A percentile compares a stretch with the other conserved stretches of the same genome.
Conservation (phyloP, 2,888 invertebrate species). For the Drosophila vallismaia region DNA sequence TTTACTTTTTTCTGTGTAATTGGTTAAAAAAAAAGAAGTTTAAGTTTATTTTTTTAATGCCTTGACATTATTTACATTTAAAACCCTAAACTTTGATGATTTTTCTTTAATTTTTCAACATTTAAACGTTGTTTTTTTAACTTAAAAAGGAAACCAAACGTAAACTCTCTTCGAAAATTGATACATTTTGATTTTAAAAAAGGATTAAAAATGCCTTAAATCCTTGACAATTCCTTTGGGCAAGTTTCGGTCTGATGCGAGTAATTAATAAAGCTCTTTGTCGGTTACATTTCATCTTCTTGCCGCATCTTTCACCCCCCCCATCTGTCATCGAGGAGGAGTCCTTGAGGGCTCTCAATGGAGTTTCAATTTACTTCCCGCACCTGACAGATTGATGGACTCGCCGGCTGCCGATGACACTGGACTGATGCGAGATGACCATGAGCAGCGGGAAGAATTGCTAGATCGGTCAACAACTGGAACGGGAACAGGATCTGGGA, state of each 20-base stretch:
- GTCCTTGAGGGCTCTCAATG: constrained; percentile 16
- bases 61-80: too few species aligned
- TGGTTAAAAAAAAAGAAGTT: too few species aligned
- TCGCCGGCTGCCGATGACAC: constrained; percentile 28
- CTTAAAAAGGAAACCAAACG: too few species aligned
- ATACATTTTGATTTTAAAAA: not conserved
- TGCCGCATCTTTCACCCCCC: not conserved
- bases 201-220: not conserved
- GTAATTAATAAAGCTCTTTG: constrained; percentile 28
- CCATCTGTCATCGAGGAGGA: constrained; percentile 1
- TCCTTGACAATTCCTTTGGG: not conserved
- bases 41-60: too few species aligned
- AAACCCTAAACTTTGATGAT: too few species aligned
- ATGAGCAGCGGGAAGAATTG: constrained; percentile 1
- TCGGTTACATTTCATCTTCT: not conserved
- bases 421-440: constrained; percentile 12
- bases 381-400: constrained; percentile 34
- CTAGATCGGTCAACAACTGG: too few species aligned
- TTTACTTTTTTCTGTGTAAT: too few species aligned
- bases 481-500: not conserved
- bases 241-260: not conserved
- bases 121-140: too few species aligned
- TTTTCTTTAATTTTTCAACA: too few species aligned
- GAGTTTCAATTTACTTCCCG: constrained; percentile 35
- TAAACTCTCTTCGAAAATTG: too few species aligned